These are phyloP conservation scores for Syrmaticus mikado DNA, from an alignment of 2,113 vertebrate species.

Conservation along the genomic window DNA sequence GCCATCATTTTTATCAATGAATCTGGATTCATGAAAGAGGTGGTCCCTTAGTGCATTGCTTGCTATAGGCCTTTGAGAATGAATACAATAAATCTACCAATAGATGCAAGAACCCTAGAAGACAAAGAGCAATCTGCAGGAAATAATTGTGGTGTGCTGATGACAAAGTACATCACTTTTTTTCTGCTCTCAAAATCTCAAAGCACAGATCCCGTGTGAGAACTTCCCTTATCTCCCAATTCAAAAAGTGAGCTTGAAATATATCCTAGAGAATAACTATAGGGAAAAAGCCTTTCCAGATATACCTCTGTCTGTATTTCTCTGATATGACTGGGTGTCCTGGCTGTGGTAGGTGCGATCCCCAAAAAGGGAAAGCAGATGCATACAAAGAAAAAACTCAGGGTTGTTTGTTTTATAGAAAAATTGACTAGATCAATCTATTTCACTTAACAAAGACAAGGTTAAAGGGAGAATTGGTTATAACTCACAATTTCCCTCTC, in stretches of 20 bases:
- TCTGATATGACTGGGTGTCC: neutral
- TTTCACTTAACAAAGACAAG: conserved; percentile 23
- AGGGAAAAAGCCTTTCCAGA: neutral
- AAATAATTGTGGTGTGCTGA: neutral
- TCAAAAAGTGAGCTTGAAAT: neutral
- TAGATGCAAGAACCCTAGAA: neutral
- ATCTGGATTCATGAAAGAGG: neutral
- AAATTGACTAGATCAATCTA: neutral
- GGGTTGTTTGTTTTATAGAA: neutral
- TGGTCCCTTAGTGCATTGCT: neutral
- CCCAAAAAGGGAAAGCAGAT: neutral
- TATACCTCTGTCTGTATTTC: neutral
- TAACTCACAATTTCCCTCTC: neutral
- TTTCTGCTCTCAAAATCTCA: neutral
- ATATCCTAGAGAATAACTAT: neutral
- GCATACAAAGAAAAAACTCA: neutral
- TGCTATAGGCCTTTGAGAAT: neutral
- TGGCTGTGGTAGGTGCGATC: neutral
- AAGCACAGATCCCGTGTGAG: neutral
- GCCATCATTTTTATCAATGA: neutral
- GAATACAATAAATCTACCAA: neutral
- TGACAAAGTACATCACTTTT: neutral
- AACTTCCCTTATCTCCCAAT: neutral
- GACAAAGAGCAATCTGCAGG: neutral
- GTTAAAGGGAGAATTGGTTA: neutral